Conservation (phyloP, 35 echinoderm and acorn worm species). For the Amphiura filiformis region DNA sequence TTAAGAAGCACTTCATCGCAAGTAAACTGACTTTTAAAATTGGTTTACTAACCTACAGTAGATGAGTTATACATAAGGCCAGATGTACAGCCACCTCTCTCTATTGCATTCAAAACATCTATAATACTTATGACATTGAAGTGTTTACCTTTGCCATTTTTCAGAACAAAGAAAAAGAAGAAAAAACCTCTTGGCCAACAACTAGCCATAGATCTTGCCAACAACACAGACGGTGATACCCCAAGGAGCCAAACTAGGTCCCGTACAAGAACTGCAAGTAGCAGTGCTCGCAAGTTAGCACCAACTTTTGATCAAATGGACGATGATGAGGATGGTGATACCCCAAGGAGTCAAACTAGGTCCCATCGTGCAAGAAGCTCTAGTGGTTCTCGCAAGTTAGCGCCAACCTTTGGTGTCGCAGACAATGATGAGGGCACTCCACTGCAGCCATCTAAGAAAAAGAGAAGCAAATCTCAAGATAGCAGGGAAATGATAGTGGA, state of each 20-base stretch:
- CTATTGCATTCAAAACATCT: too few relatives aligned
- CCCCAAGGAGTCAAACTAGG: not conserved
- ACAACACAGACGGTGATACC: conserved; percentile 30
- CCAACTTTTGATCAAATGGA: not conserved
- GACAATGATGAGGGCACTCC: not conserved
- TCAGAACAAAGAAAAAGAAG: conserved; percentile 36
- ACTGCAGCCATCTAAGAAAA: not conserved
- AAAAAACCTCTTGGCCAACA: conserved; percentile 30
- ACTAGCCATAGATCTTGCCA: not conserved
- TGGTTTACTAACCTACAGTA: too few relatives aligned
- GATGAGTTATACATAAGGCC: too few relatives aligned
- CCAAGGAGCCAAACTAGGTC: conserved; percentile 1
- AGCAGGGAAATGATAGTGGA: not conserved
- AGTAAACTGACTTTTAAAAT: too few relatives aligned
- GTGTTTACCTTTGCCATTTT: not conserved
- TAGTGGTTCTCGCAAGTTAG: not conserved
- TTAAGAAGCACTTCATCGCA: too few relatives aligned
- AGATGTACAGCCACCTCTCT: too few relatives aligned
- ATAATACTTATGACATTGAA: too few relatives aligned
- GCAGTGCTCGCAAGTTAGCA: conserved; percentile 1
- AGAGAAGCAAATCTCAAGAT: not conserved
- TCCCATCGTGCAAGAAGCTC: too few relatives aligned
- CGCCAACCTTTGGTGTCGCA: not conserved
- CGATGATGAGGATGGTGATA: conserved; percentile 11
- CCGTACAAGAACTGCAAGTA: conserved; percentile 15